Conservation (phyloP, 2,888 invertebrate genomes). For the Drosophila robusta region DNA sequence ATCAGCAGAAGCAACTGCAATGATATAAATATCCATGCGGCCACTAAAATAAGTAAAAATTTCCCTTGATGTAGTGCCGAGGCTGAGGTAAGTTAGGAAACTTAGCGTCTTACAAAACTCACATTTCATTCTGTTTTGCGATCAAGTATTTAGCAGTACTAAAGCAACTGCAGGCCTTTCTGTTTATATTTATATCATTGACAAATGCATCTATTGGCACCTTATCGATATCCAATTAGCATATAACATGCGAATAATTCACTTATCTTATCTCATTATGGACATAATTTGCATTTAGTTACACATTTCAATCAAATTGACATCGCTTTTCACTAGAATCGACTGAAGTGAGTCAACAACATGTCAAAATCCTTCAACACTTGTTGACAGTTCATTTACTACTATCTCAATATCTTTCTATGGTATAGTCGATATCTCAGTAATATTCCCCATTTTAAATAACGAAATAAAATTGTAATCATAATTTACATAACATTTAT, state of each 20-base stretch:
- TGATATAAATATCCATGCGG: slow-evolving; percentile 40
- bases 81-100: slow-evolving; percentile 1
- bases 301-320: slow-evolving; percentile 37
- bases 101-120: slow-evolving; percentile 26
- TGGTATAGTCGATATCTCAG: no score
- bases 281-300: slow-evolving; percentile 28
- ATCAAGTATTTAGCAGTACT: slow-evolving; percentile 12
- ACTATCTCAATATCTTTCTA: no score
- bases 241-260: slow-evolving; percentile 39
- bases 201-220: slow-evolving; percentile 13
- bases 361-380: neutral
- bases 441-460: neutral
- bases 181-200: slow-evolving; percentile 54
- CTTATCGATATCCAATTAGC: slow-evolving; percentile 55
- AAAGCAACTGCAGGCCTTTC: neutral
- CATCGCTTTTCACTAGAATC: neutral
- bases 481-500: no score
- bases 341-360: neutral
- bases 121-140: slow-evolving; percentile 54
- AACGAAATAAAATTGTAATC: neutral
- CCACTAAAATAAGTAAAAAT: slow-evolving; percentile 43
- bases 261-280: slow-evolving; percentile 27
- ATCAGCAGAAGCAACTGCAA: slow-evolving; percentile 52
- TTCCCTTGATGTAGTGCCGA: slow-evolving; percentile 8
- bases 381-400: neutral